Conservation (phyloP, 2,888 invertebrate species). For the Tipula confusa region DNA sequence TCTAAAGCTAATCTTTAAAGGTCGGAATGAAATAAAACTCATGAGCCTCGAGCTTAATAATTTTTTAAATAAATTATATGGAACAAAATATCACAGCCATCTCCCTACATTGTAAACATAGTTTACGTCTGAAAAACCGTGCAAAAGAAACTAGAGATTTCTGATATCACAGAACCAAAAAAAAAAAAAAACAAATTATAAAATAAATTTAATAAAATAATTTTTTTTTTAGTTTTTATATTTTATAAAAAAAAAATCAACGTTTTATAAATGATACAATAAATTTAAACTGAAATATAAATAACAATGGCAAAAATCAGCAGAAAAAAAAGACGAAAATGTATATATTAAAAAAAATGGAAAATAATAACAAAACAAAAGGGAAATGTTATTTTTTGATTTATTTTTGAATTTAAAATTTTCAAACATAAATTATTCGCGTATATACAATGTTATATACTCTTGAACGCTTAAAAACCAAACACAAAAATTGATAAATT, state of each 20-base stretch:
- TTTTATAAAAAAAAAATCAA: slow-evolving; percentile 20
- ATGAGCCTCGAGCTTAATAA: too few relatives aligned
- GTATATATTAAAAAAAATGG: slow-evolving; percentile 27
- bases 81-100: too few relatives aligned
- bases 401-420: slow-evolving; percentile 31
- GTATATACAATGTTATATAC: slow-evolving; percentile 30
- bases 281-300: slow-evolving; percentile 29
- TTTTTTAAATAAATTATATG: too few relatives aligned
- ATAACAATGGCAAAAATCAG: slow-evolving; percentile 30
- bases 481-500: slow-evolving; percentile 1
- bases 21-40: too few relatives aligned
- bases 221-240: background rate
- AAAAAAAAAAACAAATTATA: background rate
- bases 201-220: background rate
- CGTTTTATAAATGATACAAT: slow-evolving; percentile 29
- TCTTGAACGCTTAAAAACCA: slow-evolving; percentile 28
- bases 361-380: slow-evolving; percentile 31
- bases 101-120: too few relatives aligned
- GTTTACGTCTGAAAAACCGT: background rate
- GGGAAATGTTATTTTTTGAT: slow-evolving; percentile 31
- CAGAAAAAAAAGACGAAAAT: slow-evolving; percentile 9
- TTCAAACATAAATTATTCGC: slow-evolving; percentile 29
- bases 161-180: background rate
- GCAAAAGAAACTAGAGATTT: background rate
- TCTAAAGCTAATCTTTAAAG: too few relatives aligned